Percentiles rank a stretch among this genome's conserved stretches.
These are phyloP conservation scores for Onychomys arenicola DNA, from an alignment of 2,797 vertebrate species.

Conservation along the genomic window DNA sequence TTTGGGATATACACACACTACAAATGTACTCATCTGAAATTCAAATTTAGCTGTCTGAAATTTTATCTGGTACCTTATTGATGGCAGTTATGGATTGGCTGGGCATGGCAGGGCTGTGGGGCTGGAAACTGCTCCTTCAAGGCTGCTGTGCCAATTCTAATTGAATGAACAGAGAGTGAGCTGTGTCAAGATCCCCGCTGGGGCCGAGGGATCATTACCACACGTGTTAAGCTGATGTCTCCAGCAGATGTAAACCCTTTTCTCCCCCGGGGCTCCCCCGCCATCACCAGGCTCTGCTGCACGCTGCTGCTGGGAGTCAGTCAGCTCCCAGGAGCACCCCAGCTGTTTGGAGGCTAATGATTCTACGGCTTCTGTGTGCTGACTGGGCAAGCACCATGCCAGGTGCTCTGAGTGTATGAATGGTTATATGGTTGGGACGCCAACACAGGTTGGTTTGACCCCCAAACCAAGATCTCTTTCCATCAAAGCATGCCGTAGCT, in stretches of 20 bases:
- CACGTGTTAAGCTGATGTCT: background rate
- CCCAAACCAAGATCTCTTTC: conserved; percentile 4
- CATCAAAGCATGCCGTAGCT: background rate
- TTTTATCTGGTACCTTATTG: conserved; percentile 39
- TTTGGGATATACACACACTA: background rate
- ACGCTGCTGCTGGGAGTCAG: background rate
- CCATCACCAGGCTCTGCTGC: background rate
- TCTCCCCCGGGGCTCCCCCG: background rate
- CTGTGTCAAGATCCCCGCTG: background rate
- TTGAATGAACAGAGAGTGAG: background rate
- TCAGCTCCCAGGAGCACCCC: background rate
- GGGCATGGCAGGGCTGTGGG: background rate
- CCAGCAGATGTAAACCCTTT: background rate
- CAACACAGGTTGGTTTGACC: background rate
- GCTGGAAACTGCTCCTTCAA: background rate
- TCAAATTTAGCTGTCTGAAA: conserved; percentile 9
- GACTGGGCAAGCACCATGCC: background rate
- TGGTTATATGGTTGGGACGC: background rate
- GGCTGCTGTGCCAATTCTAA: background rate
- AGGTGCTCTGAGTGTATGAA: background rate
- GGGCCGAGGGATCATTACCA: background rate
- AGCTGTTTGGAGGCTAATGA: background rate
- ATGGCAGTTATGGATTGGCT: background rate
- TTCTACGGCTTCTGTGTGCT: background rate
- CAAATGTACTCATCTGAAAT: conserved; percentile 34